A percentile compares a stretch with the other conserved stretches of the same genome.
These are phyloP conservation scores for Prietella phreatophila DNA, from an alignment of 2,113 vertebrate species.

Conservation along the genomic window DNA sequence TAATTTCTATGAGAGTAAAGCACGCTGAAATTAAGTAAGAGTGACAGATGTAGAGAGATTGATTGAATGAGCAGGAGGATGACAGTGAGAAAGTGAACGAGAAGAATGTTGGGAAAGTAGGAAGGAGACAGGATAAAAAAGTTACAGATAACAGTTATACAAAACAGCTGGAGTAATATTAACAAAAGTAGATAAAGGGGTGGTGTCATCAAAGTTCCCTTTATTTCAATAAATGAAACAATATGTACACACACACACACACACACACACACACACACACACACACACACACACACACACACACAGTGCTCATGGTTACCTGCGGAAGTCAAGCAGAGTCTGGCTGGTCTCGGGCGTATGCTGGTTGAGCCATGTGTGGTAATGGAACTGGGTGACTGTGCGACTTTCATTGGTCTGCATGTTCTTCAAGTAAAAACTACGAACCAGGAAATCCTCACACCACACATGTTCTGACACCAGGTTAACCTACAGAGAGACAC, in stretches of 20 bases:
- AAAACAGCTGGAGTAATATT: not conserved
- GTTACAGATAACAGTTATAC: not conserved
- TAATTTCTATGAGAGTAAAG: not conserved
- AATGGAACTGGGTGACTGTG: constrained; percentile 98
- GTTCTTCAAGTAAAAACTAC: constrained; percentile 99
- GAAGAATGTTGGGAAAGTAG: not conserved
- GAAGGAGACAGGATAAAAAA: not conserved
- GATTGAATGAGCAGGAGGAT: not conserved
- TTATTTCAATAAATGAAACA: not conserved
- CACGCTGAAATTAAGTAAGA: not conserved
- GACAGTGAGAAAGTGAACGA: not conserved
- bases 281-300: not conserved
- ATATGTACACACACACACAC: not conserved
- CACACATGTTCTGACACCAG: constrained; percentile 97
- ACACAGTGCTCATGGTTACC: constrained; percentile 69
- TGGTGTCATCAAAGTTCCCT: not conserved
- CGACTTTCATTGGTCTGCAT: constrained; percentile 91
- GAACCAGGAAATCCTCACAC: constrained; percentile 97
- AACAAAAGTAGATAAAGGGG: not conserved
- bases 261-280: not conserved
- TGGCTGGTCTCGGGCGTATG: constrained; percentile 85
- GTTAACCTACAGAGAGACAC: constrained; percentile 79
- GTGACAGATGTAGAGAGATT: not conserved
- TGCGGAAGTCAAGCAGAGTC: constrained; percentile 95
- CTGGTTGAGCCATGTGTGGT: constrained; percentile 92